Evolutionary conservation across 1,140 invertebrate genomes (phyloP).

Genomic region (Diprion similis): DNA sequence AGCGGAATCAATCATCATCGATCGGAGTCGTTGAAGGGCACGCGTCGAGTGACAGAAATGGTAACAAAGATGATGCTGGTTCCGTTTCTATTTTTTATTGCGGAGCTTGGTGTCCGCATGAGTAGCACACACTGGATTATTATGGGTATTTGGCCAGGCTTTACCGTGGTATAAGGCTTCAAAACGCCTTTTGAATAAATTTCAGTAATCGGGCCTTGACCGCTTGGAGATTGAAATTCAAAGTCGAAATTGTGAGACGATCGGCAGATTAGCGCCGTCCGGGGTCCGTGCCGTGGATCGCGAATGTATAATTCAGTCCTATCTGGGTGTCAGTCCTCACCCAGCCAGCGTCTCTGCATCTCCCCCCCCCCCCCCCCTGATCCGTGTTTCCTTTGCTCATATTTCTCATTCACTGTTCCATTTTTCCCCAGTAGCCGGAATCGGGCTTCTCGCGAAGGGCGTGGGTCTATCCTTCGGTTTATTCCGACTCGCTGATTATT

Average conservation of each 20-base stretch:
- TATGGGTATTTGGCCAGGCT: no score
- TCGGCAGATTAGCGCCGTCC: conserved; percentile 40
- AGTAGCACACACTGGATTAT: no score
- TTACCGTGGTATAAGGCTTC: not conserved
- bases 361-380: not conserved
- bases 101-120: no score
- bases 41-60: no score
- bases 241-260: conserved; percentile 40
- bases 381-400: not conserved
- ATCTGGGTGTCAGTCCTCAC: conserved; percentile 22
- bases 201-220: conserved; percentile 36
- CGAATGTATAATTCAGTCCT: conserved; percentile 51
- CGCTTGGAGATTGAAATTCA: conserved; percentile 48
- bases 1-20: no score
- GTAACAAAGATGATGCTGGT: no score
- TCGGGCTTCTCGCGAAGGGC: conserved; percentile 25
- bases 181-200: not conserved
- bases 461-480: conserved; percentile 9
- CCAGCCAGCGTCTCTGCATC: conserved; percentile 18
- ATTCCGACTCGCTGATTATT: no score
- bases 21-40: no score
- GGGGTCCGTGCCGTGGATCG: conserved; percentile 26
- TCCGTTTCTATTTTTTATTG: no score
- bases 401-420: not conserved
- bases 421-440: not conserved